phyloP scores from a whole-genome alignment of 2,888 invertebrate genomes.

The Leucania comma region DNA sequence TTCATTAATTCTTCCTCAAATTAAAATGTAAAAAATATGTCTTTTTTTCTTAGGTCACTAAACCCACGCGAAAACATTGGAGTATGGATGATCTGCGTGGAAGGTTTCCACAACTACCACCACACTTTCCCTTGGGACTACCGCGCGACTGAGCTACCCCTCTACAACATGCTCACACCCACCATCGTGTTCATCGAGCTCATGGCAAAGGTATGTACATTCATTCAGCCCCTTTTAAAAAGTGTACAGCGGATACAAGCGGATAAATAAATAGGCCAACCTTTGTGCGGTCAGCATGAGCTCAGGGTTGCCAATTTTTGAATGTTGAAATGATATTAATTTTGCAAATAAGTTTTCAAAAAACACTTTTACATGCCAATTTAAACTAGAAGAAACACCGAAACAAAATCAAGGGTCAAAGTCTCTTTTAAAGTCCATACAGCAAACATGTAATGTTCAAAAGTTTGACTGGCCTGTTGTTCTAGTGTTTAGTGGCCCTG shows the following conservation, averaged over 20 bases:
- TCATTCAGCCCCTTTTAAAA: conserved; percentile 32
- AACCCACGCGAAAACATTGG: conserved; percentile 93
- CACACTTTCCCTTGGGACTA: conserved; percentile 95
- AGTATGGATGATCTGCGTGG: conserved; percentile 93
- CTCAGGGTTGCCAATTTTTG: conserved; percentile 33
- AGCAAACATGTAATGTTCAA: too few relatives aligned
- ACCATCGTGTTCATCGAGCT: conserved; percentile 93
- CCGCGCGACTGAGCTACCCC: conserved; percentile 93
- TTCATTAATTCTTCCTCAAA: background rate
- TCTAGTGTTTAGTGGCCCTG: too few relatives aligned
- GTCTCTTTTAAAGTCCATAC: too few relatives aligned
- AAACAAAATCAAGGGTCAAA: too few relatives aligned
- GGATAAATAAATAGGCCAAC: conserved; percentile 49
- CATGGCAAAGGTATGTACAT: conserved; percentile 90
- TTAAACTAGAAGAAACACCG: too few relatives aligned
- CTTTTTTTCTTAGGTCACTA: conserved; percentile 84
- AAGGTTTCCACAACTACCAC: conserved; percentile 97
- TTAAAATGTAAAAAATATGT: conserved; percentile 36
- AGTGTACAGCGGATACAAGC: conserved; percentile 35
- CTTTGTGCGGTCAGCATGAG: conserved; percentile 40
- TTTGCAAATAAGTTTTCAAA: too few relatives aligned
- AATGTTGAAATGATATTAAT: background rate
- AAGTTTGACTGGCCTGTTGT: too few relatives aligned
- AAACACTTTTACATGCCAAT: too few relatives aligned
- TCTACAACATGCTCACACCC: conserved; percentile 92